These are phyloP conservation scores for Himalopsyche kuldschensis DNA, from an alignment of 2,888 invertebrate genomes.

Conservation along the genomic window DNA sequence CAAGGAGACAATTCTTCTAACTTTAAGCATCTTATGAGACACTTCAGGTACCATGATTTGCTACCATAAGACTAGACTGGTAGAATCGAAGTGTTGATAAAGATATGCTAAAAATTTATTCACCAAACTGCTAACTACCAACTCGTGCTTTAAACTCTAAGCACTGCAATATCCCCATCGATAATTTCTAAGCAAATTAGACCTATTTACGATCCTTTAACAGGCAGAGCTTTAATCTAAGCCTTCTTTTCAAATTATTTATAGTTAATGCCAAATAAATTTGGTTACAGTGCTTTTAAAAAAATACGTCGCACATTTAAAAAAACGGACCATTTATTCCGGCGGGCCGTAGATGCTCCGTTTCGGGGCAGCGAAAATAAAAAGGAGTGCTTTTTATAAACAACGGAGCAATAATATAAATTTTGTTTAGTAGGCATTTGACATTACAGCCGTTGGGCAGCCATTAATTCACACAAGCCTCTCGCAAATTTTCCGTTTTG, in stretches of 20 bases:
- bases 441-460: slow-evolving; percentile 8
- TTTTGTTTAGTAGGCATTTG: slow-evolving; percentile 15
- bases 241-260: not conserved
- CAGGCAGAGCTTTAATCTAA: not conserved
- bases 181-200: not conserved
- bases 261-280: not conserved
- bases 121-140: no score
- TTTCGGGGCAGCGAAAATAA: not conserved
- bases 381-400: not conserved
- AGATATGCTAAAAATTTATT: no score
- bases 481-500: not conserved
- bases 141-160: no score
- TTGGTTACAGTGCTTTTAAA: not conserved
- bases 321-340: not conserved
- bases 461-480: slow-evolving; percentile 2
- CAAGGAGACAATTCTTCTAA: no score
- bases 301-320: not conserved
- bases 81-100: no score
- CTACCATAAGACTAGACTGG: no score
- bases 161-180: not conserved
- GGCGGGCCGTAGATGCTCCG: not conserved
- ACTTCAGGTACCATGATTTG: no score
- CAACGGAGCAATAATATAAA: slow-evolving; percentile 12
- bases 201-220: not conserved
- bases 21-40: no score